Conservation (phyloP, 2,888 invertebrate genomes). For the Chromoteleia sp. region DNA sequence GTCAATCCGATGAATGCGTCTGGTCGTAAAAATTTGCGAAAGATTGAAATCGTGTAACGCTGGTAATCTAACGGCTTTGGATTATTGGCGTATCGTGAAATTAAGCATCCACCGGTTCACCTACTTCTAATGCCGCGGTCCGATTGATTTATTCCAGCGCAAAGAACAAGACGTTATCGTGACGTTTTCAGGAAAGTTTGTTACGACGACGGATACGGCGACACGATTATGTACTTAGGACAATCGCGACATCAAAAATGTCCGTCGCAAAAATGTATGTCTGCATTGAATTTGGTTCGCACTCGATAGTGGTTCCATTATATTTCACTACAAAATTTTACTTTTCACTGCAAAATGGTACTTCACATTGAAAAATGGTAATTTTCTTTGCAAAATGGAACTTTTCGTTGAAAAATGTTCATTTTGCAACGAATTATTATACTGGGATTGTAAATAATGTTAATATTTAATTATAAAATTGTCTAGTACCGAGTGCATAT, state of each 20-base stretch:
- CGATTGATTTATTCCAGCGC: slow-evolving; percentile 52
- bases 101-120: slow-evolving; percentile 55
- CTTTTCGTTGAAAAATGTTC: too few species aligned
- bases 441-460: neutral
- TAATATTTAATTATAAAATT: slow-evolving; percentile 18
- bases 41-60: slow-evolving; percentile 39
- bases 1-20: slow-evolving; percentile 19
- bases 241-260: slow-evolving; percentile 14
- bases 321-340: too few species aligned
- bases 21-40: slow-evolving; percentile 11
- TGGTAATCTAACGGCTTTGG: slow-evolving; percentile 73
- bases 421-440: neutral
- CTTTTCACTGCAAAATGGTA: too few species aligned
- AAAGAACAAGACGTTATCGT: slow-evolving; percentile 44
- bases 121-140: slow-evolving; percentile 49
- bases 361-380: too few species aligned
- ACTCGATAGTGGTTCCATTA: too few species aligned
- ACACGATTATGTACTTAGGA: slow-evolving; percentile 51
- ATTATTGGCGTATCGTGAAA: slow-evolving; percentile 72
- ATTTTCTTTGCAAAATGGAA: too few species aligned
- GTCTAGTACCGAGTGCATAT: neutral
- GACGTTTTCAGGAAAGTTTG: slow-evolving; percentile 34
- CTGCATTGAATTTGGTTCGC: too few species aligned
- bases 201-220: slow-evolving; percentile 39
- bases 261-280: neutral